A percentile compares a stretch with the other conserved stretches of the same genome.
These are phyloP conservation scores for Aix galericulata DNA, from an alignment of 2,113 vertebrate species.

Conservation along the genomic window DNA sequence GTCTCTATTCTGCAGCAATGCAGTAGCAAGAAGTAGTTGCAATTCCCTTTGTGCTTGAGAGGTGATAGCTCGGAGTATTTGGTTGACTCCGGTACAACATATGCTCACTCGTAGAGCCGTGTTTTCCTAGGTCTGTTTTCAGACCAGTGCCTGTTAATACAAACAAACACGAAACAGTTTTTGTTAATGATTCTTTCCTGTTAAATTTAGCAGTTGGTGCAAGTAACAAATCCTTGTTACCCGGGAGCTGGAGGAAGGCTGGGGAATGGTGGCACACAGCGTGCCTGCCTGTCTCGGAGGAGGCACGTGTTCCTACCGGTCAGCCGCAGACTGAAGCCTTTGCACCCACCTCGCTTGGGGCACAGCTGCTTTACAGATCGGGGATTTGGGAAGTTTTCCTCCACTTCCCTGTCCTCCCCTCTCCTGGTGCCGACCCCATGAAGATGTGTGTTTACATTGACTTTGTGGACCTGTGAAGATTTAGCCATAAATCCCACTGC, in stretches of 20 bases:
- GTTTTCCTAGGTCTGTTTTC: neutral
- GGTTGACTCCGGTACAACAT: neutral
- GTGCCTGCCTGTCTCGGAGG: neutral
- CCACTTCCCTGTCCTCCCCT: neutral
- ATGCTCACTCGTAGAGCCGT: neutral
- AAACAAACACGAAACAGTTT: neutral
- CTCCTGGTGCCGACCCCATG: neutral
- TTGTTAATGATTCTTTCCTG: neutral
- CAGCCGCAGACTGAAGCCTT: neutral
- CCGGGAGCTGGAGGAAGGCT: too few relatives aligned
- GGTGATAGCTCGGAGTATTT: neutral
- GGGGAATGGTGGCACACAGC: neutral
- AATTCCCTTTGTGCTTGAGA: neutral
- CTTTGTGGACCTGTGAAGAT: neutral
- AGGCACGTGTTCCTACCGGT: too few relatives aligned
- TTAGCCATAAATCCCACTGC: neutral
- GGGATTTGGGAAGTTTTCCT: neutral
- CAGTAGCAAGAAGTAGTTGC: neutral
- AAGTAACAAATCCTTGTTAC: neutral
- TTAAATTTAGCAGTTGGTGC: neutral
- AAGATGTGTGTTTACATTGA: accelerated
- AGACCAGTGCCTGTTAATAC: neutral
- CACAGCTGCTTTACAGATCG: neutral
- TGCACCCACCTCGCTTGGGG: neutral
- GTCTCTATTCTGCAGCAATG: neutral